phyloP scores from a whole-genome alignment of 2,113 vertebrate genomes.

The Psammodynastes pulverulentus region DNA sequence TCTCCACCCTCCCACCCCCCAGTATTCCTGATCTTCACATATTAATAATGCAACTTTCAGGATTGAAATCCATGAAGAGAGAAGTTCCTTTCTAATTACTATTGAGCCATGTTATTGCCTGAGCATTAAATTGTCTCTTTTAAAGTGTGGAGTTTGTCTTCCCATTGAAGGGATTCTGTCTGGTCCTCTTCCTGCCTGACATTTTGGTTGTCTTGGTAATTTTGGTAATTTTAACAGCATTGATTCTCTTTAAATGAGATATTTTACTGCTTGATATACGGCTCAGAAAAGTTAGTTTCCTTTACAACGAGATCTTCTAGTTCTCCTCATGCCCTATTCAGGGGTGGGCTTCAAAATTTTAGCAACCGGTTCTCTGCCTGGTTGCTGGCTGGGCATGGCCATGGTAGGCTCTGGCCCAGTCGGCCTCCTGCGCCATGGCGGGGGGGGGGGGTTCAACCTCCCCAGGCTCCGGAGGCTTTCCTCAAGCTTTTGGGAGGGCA shows the following conservation, averaged over 20 bases:
- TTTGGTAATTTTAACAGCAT: neutral
- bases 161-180: neutral
- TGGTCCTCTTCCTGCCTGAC: neutral
- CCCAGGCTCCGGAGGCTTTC: no score
- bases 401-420: no score
- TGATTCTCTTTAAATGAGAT: neutral
- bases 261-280: neutral
- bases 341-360: no score
- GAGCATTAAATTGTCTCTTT: neutral
- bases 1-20: no score
- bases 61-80: neutral
- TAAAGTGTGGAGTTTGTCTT: neutral
- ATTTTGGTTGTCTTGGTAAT: neutral
- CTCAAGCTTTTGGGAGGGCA: no score
- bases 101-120: neutral
- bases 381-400: no score
- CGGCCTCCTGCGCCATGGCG: no score
- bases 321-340: neutral
- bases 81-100: neutral
- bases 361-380: no score
- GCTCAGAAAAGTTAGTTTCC: neutral
- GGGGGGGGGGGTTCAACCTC: no score
- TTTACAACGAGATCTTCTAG: neutral
- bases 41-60: neutral
- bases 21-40: neutral